These are phyloP conservation scores for Ophiothrix spiculata DNA, from an alignment of 35 echinoderm and acorn worm species.

Conservation along the genomic window DNA sequence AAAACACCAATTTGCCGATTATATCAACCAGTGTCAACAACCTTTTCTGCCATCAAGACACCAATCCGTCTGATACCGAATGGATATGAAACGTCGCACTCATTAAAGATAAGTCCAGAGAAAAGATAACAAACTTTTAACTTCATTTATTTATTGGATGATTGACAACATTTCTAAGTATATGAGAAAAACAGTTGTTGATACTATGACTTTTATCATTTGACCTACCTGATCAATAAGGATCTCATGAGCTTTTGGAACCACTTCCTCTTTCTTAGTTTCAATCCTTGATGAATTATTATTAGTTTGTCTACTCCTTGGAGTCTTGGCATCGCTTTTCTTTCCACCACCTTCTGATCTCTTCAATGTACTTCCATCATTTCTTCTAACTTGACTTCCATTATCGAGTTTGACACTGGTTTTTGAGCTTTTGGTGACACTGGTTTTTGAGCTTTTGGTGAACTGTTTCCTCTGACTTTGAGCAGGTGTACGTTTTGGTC, in stretches of 20 bases:
- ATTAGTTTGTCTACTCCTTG: not conserved
- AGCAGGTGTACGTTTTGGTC: not conserved
- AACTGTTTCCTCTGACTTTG: not conserved
- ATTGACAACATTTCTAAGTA: no score
- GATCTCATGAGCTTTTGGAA: slow-evolving; percentile 54
- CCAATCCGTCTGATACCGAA: no score
- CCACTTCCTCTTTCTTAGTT: not conserved
- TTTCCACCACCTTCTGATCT: not conserved
- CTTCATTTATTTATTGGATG: no score
- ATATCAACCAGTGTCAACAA: no score
- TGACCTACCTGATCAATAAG: slow-evolving; percentile 69
- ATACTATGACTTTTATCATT: no score
- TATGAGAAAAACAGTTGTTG: no score
- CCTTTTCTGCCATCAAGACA: no score
- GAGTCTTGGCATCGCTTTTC: not conserved
- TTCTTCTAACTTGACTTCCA: not conserved
- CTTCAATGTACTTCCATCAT: not conserved
- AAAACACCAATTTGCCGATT: no score
- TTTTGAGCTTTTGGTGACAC: not conserved
- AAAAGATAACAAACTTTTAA: no score
- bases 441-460: not conserved
- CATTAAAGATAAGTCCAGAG: no score
- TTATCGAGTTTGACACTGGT: not conserved
- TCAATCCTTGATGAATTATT: not conserved
- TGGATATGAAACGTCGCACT: no score